These are phyloP conservation scores for Dryoscopus gambensis DNA, from an alignment of 2,113 vertebrate species.

Conservation along the genomic window DNA sequence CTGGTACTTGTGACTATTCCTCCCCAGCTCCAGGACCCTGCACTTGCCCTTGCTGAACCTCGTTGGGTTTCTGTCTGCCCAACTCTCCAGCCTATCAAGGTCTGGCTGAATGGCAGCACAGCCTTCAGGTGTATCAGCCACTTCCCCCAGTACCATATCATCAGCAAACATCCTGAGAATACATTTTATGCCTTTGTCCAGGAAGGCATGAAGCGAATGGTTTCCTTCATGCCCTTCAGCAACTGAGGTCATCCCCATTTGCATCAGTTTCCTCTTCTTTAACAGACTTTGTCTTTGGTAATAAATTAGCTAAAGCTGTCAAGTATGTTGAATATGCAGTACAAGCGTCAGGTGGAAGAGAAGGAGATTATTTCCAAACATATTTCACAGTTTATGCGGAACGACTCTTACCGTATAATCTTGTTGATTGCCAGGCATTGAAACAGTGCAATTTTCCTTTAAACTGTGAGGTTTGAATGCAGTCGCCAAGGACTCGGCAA, in stretches of 20 bases:
- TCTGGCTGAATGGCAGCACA: neutral
- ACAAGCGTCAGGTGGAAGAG: neutral
- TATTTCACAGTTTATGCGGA: neutral
- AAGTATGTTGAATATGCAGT: neutral
- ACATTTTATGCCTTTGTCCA: neutral
- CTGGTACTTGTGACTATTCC: neutral
- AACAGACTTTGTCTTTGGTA: neutral
- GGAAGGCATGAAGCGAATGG: neutral
- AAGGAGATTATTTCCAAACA: conserved; percentile 16
- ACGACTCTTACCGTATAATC: neutral
- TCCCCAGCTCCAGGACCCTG: neutral
- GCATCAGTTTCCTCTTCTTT: neutral
- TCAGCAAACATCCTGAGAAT: neutral
- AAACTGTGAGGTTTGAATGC: neutral
- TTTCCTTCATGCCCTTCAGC: neutral
- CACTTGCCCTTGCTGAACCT: neutral
- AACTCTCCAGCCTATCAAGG: neutral
- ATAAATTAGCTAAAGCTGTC: neutral
- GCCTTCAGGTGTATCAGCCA: neutral
- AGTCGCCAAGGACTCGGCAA: neutral
- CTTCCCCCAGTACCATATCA: fast-evolving
- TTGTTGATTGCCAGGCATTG: neutral
- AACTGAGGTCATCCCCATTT: neutral
- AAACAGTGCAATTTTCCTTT: conserved; percentile 6
- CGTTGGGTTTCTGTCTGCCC: neutral